phyloP scores from a whole-genome alignment of 2,888 invertebrate genomes.

The Phyllotreta cruciferae region DNA sequence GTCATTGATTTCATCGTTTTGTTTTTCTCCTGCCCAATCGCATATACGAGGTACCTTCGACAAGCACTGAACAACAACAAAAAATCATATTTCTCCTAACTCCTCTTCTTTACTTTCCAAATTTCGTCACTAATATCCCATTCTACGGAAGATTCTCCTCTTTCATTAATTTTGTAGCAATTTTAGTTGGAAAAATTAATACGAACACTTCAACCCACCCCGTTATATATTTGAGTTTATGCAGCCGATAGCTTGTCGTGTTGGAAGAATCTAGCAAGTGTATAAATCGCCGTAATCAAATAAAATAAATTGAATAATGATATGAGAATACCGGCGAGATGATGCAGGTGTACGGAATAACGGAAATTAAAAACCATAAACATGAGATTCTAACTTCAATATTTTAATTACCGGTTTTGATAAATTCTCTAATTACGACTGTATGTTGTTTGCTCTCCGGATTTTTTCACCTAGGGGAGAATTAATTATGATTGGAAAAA shows the following conservation, averaged over 20 bases:
- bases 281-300: constrained; percentile 43
- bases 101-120: too few relatives aligned
- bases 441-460: neutral
- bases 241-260: constrained; percentile 30
- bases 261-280: constrained; percentile 35
- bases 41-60: neutral
- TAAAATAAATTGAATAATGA: constrained; percentile 44
- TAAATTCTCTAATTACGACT: constrained; percentile 27
- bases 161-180: too few relatives aligned
- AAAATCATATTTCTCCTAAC: too few relatives aligned
- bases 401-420: constrained; percentile 26
- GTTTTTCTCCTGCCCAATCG: constrained; percentile 23
- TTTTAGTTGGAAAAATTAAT: constrained; percentile 2
- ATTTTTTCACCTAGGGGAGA: neutral
- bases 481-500: too few relatives aligned
- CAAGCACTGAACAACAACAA: neutral
- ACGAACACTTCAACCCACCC: neutral
- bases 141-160: too few relatives aligned
- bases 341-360: constrained; percentile 42
- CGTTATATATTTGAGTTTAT: constrained; percentile 17
- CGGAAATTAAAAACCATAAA: constrained; percentile 44
- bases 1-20: constrained; percentile 14
- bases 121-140: too few relatives aligned
- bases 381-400: constrained; percentile 34
- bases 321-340: constrained; percentile 29